These are phyloP conservation scores for Cyprinella venusta DNA, from an alignment of 2,797 vertebrate genomes.

Conservation along the genomic window DNA sequence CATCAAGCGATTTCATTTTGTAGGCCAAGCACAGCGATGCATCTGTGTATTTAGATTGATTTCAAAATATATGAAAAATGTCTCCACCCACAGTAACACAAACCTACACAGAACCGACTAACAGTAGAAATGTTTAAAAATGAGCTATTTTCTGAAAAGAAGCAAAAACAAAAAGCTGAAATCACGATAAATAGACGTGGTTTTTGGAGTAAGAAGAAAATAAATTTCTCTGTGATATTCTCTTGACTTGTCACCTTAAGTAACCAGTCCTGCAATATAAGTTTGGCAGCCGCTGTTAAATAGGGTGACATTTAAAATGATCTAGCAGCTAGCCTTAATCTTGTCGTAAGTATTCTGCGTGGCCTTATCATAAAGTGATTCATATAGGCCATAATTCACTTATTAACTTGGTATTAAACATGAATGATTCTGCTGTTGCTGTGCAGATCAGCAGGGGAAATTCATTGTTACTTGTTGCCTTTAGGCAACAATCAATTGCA, in stretches of 20 bases:
- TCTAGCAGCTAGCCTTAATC: conserved; percentile 72
- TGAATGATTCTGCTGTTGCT: conserved; percentile 76
- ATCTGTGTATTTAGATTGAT: neutral
- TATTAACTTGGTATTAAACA: conserved; percentile 81
- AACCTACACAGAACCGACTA: neutral
- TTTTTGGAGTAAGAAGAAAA: conserved; percentile 11
- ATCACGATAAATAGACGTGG: neutral
- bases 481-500: conserved; percentile 75
- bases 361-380: conserved; percentile 75
- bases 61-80: too few species aligned
- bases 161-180: conserved; percentile 5
- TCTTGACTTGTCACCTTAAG: conserved; percentile 73
- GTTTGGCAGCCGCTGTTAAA: conserved; percentile 77
- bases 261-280: conserved; percentile 73
- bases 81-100: neutral
- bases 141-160: neutral
- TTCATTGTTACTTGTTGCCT: conserved; percentile 76
- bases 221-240: conserved; percentile 55
- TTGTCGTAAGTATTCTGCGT: conserved; percentile 76
- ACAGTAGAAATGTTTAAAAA: neutral
- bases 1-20: neutral
- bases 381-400: conserved; percentile 74
- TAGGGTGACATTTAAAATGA: conserved; percentile 78
- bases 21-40: neutral
- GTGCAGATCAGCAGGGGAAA: conserved; percentile 74